These are phyloP conservation scores for Psylliodes chrysocephalus DNA, from an alignment of 2,888 invertebrate genomes.

Conservation along the genomic window DNA sequence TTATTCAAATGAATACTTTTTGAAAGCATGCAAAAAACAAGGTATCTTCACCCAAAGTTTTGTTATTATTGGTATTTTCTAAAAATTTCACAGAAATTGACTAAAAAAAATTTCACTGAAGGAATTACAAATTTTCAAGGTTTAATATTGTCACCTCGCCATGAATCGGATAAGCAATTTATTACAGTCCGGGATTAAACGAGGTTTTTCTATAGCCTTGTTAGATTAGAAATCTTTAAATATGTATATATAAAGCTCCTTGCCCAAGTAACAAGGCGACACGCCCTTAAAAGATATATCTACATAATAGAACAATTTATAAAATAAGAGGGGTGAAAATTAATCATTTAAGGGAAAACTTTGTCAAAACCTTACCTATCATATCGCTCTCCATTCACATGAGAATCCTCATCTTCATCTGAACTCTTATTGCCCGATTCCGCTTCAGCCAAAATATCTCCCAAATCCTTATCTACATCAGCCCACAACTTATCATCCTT, in stretches of 20 bases:
- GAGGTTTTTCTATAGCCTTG: conserved; percentile 13
- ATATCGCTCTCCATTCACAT: conserved; percentile 67
- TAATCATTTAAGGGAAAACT: neutral
- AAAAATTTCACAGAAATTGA: too few species aligned
- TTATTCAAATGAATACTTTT: too few species aligned
- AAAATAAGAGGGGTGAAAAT: neutral
- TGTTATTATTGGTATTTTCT: too few species aligned
- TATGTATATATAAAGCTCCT: neutral
- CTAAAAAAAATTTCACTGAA: too few species aligned
- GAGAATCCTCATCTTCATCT: conserved; percentile 74
- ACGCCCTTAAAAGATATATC: neutral
- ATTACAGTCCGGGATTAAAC: conserved; percentile 21
- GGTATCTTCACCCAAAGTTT: too few species aligned
- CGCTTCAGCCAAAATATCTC: conserved; percentile 76
- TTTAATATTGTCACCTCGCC: conserved; percentile 19
- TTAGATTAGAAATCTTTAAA: conserved; percentile 17
- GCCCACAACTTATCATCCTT: conserved; percentile 80
- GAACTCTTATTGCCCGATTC: conserved; percentile 70
- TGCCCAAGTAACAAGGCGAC: conserved; percentile 22
- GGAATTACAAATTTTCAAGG: too few species aligned
- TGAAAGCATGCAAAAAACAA: too few species aligned
- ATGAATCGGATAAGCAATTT: conserved; percentile 27
- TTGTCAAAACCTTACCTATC: conserved; percentile 59
- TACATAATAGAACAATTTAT: too few species aligned
- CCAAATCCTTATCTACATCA: conserved; percentile 83